Percentiles rank a stretch among this genome's conserved stretches.
phyloP scores from a whole-genome alignment of 1,140 invertebrate species.

The Neodiprion virginianus region DNA sequence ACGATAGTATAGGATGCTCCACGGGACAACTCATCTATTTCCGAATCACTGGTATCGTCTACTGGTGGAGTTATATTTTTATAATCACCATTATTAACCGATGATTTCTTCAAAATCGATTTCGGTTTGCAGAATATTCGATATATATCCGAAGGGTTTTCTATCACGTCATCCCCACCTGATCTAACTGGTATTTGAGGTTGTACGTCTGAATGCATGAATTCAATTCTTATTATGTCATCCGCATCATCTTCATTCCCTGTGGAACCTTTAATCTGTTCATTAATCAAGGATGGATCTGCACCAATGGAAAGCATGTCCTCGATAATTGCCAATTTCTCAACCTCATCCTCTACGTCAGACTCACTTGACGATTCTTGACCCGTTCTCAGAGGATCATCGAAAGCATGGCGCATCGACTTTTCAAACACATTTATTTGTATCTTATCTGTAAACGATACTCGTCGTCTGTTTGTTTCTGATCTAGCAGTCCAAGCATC shows the following conservation, averaged over 20 bases:
- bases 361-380: not conserved
- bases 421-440: not conserved
- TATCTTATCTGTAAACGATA: conserved; percentile 8
- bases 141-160: conserved; percentile 47
- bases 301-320: not conserved
- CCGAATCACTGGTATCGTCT: conserved; percentile 29
- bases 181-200: conserved; percentile 4
- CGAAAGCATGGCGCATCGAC: not conserved
- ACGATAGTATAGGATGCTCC: conserved; percentile 32
- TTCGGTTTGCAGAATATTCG: conserved; percentile 40
- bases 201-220: conserved; percentile 39
- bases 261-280: conserved; percentile 23
- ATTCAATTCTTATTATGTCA: conserved; percentile 41
- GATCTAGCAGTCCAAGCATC: too few relatives aligned
- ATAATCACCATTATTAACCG: conserved; percentile 27
- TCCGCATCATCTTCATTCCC: conserved; percentile 26
- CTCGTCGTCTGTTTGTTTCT: not conserved
- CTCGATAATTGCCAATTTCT: not conserved
- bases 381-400: not conserved
- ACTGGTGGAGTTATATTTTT: conserved; percentile 15
- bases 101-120: conserved; percentile 48
- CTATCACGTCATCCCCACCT: conserved; percentile 29
- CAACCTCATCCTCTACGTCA: not conserved
- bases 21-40: conserved; percentile 15
- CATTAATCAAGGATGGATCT: conserved; percentile 7